Base-by-base conservation (phyloP, 2,888 invertebrate genomes). In the Acleris literana region DNA sequence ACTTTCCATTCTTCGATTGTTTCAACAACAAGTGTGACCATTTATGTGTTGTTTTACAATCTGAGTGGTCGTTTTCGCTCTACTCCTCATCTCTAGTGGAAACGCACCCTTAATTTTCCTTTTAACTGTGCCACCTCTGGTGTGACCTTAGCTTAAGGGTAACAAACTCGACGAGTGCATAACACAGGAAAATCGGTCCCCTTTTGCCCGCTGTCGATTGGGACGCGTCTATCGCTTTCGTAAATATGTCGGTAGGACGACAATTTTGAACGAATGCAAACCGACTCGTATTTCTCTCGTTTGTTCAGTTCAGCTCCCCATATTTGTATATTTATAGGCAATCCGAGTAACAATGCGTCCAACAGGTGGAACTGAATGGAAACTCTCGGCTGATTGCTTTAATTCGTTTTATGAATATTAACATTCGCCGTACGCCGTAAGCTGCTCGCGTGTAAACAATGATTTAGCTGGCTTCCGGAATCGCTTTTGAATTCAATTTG, bases 351-450 rank as follows among this genome's bases (percentile, higher is more conserved):
- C 43, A 43, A 48, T 60, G 43, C 63, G 17, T 33, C 58, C 63
- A 56, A 63, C 63, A 63, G 63, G 63, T 63, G 63, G 63, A 49
- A 17, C 20, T 17, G 63, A 56, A 49, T 39, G 58, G 58, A 33
- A 58, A 49, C 58, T 48, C 57, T 57, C 57, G 58, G 49, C 58
- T 49, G 33, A 49, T 46, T 46, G 63, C 51, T 57, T 63, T 63
- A 63, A 63, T 63, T 63, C 51, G 63, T 63, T 63, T 55, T 51
- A 51, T 51, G 61, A 63, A 63, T 63, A 63, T 63, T 63, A 57
- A 63, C 63, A 52, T 51, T 63, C 25, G 22, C 20, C 48, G 49
- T 39, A 13, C 39, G 39, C 39, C 3, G 39, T 56, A 52, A 63
- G 49, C 63, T 29, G 48, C 57, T 46, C 46, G 51, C 39, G 49